phyloP scores from a whole-genome alignment of 2,888 invertebrate species.

The Tetragonula carbonaria region DNA sequence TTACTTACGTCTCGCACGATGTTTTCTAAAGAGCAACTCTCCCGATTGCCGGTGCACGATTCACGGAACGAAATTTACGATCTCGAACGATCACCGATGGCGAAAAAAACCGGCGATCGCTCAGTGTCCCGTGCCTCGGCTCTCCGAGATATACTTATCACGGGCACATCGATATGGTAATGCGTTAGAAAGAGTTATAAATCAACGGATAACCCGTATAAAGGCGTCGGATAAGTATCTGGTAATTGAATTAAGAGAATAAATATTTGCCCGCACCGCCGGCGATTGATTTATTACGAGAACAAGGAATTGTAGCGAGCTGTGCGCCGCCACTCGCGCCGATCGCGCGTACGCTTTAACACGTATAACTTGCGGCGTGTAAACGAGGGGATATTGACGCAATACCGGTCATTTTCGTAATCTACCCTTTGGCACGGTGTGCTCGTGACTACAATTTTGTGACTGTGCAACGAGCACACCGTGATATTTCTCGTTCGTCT shows the following conservation, averaged over 20 bases:
- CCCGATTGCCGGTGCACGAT: background rate
- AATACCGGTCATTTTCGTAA: conserved; percentile 68
- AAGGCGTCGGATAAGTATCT: conserved; percentile 53
- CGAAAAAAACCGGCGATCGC: background rate
- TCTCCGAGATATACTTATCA: conserved; percentile 43
- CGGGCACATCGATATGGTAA: conserved; percentile 49
- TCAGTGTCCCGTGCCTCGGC: background rate
- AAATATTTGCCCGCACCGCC: conserved; percentile 54
- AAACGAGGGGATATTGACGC: conserved; percentile 57
- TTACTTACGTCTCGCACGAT: background rate
- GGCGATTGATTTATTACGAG: conserved; percentile 63
- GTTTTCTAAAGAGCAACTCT: background rate
- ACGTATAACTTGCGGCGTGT: conserved; percentile 62
- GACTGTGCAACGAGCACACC: conserved; percentile 32
- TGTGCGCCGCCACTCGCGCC: conserved; percentile 6
- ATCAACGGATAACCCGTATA: conserved; percentile 47
- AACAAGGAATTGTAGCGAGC: conserved; percentile 60
- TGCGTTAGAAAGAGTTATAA: conserved; percentile 55
- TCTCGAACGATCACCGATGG: background rate
- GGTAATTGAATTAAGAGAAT: conserved; percentile 65
- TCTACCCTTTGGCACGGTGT: conserved; percentile 58
- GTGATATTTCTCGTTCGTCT: conserved; percentile 26
- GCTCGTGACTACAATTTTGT: conserved; percentile 56
- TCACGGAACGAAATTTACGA: background rate
- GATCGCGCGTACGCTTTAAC: conserved; percentile 50